Evolutionary conservation across 2,888 invertebrate genomes (phyloP).

Genomic region (Tetragonisca angustula): DNA sequence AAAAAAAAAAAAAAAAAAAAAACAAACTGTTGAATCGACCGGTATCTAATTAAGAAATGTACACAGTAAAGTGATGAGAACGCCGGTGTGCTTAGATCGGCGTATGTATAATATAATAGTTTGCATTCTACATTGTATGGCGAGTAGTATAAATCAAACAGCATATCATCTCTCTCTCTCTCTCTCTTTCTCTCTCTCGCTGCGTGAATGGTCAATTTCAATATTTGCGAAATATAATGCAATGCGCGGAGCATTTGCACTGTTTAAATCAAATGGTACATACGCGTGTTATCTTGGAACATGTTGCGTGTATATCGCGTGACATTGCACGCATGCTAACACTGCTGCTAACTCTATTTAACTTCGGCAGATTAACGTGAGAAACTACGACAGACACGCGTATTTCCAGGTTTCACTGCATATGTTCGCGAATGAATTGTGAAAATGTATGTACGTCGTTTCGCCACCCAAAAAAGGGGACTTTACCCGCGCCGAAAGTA

Average conservation of each 20-base stretch:
- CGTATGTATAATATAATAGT: neutral
- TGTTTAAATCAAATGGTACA: neutral
- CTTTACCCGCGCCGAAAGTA: too few species aligned
- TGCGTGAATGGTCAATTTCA: conserved; percentile 16
- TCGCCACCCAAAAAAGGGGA: neutral
- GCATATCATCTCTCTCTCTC: neutral
- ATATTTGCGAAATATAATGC: conserved; percentile 26
- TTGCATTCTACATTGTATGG: neutral
- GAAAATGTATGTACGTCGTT: neutral
- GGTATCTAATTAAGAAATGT: conserved; percentile 5
- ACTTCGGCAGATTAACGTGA: neutral
- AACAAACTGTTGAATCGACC: conserved; percentile 6
- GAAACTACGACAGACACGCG: neutral
- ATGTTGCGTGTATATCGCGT: neutral
- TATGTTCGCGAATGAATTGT: neutral
- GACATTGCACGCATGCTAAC: neutral
- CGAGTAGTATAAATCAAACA: conserved; percentile 9
- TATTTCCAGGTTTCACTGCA: neutral
- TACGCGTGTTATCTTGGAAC: neutral
- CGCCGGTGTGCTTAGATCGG: conserved; percentile 1
- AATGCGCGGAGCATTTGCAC: conserved; percentile 16
- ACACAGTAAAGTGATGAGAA: neutral
- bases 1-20: too few species aligned
- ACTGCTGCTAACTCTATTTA: neutral
- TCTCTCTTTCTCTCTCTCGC: neutral